These are phyloP conservation scores for Lepidurus packardi DNA, from an alignment of 1,140 invertebrate species.

Conservation along the genomic window DNA sequence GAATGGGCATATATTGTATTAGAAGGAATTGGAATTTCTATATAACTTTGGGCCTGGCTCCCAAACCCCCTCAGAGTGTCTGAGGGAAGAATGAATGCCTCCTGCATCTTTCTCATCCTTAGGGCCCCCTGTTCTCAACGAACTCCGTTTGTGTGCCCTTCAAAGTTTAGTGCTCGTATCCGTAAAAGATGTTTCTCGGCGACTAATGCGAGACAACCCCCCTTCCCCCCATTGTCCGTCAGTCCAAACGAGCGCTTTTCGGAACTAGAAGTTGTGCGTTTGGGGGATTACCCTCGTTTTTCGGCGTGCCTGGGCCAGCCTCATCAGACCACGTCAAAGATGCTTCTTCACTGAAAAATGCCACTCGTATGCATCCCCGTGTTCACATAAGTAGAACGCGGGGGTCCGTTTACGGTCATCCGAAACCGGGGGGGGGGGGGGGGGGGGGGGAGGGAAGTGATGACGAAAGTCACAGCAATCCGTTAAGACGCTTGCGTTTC, in stretches of 20 bases:
- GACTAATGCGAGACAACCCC: background rate
- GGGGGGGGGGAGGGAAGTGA: background rate
- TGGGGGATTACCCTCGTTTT: background rate
- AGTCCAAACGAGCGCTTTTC: background rate
- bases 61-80: no score
- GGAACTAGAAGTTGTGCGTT: background rate
- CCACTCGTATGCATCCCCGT: background rate
- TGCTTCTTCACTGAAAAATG: background rate
- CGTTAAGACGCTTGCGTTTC: background rate
- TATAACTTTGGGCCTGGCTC: background rate
- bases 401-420: no score
- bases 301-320: background rate
- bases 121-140: background rate
- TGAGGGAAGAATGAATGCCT: background rate
- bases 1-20: background rate
- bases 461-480: background rate
- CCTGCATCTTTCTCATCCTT: background rate
- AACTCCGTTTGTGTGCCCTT: background rate
- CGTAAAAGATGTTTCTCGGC: background rate
- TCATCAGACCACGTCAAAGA: background rate
- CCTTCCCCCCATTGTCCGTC: background rate
- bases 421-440: background rate
- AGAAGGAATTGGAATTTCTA: background rate
- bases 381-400: background rate
- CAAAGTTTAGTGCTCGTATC: background rate